Conservation (phyloP, 2,888 invertebrate genomes). For the Dione vanillae region DNA sequence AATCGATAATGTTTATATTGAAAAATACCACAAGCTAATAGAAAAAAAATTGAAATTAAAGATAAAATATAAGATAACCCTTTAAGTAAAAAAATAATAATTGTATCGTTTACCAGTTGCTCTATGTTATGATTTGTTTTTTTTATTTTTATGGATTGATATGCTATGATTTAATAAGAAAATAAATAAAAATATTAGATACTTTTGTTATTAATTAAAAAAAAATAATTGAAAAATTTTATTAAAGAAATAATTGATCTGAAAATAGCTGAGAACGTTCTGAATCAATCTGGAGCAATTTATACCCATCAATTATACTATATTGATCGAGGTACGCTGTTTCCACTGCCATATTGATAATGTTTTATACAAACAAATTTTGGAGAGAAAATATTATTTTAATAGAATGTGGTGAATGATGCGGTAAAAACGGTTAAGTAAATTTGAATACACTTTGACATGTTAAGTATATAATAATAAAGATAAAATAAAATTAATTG, state of each 20-base stretch:
- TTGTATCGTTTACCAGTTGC: background rate
- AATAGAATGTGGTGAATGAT: background rate
- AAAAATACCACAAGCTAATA: no score
- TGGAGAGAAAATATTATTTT: constrained; percentile 10
- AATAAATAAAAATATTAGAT: background rate
- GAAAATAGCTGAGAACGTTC: constrained; percentile 2
- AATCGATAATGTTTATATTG: no score
- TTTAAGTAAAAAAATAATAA: no score
- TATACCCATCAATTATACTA: constrained; percentile 26
- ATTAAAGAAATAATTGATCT: constrained; percentile 21
- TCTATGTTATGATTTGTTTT: background rate
- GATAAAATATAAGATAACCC: no score
- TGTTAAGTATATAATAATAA: background rate
- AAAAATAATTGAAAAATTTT: background rate
- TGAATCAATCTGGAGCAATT: constrained; percentile 29
- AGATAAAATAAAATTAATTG: background rate
- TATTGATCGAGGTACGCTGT: constrained; percentile 28
- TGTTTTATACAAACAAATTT: constrained; percentile 12
- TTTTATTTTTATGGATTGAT: background rate
- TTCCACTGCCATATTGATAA: constrained; percentile 18
- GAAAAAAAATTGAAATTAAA: no score
- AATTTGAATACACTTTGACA: background rate
- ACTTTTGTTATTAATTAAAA: background rate
- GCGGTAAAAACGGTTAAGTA: background rate
- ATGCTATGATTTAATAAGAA: background rate